Conservation (phyloP, 2,888 invertebrate species). For the Psylliodes chrysocephalus region DNA sequence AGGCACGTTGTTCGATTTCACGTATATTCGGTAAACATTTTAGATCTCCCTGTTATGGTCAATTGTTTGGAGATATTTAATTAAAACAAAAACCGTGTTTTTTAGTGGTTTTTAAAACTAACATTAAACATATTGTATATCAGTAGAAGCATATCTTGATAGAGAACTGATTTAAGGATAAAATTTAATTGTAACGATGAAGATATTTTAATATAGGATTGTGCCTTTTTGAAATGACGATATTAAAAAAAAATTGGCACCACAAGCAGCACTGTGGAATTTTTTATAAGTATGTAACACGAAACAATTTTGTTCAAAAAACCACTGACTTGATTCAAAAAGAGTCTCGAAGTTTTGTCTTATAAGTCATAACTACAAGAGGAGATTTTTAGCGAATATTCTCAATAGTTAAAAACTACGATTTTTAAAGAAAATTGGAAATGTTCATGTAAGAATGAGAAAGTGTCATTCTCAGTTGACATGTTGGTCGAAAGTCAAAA, state of each 20-base stretch:
- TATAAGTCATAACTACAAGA: too few species aligned
- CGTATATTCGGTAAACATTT: background rate
- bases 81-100: conserved; percentile 17
- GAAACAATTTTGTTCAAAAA: conserved; percentile 2
- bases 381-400: too few species aligned
- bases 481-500: too few species aligned
- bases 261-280: conserved; percentile 39
- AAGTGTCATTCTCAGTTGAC: too few species aligned
- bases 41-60: conserved; percentile 56
- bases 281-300: conserved; percentile 1
- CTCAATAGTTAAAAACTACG: too few species aligned
- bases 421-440: too few species aligned
- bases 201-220: conserved; percentile 51
- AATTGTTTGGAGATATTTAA: conserved; percentile 51
- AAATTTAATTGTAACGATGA: conserved; percentile 27
- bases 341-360: too few species aligned
- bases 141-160: conserved; percentile 55
- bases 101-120: conserved; percentile 32
- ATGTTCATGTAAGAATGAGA: too few species aligned
- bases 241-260: conserved; percentile 36
- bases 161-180: conserved; percentile 28
- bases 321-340: too few species aligned
- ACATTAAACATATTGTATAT: conserved; percentile 43
- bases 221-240: conserved; percentile 50
- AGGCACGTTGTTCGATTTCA: background rate